Evolutionary conservation across 2,888 invertebrate species (phyloP), one percentile per base, ranked within the genome.

Genomic region (Therioaphis trifolii): DNA sequence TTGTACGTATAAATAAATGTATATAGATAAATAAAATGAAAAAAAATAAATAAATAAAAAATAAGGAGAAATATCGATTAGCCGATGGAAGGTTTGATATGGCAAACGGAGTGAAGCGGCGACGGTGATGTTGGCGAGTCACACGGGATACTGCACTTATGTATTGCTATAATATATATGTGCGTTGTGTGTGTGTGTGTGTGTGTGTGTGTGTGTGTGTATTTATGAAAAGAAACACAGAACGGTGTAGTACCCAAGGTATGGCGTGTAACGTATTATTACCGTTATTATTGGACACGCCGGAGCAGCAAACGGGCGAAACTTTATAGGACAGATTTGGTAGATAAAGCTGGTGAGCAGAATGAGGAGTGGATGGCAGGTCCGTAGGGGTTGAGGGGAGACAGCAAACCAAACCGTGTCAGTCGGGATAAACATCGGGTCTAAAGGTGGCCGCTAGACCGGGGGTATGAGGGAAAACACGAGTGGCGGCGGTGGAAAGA

Each of bases 271-370:
- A 76, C 75, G 75, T 76, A 76, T 76, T 76, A 76, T 46, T 27
- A 21, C 46, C 46, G 27, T 77, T 66, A 77, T 66, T 77, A 66
- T 77, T 66, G 66, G 52, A 52, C 35, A 66, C 52, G 52, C 66
- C 52, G 35, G 40, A 52, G 66, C 55, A 3, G 21, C 52, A 12
- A 66, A 46, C 43, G 49, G 52, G 21, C 24, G 35, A 66, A 76
- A 78, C 66, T 77, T 77, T 66, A 66, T 35, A 35, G 77, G 49
- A 66, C 77, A 63, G 63, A 77, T 77, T 77, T 49, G 49, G 66
- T 49, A 21, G 77, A 77, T 49, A 77, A 77, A 63, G 49, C 49
- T 4, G 18, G 24, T 9, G 58, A 4, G 15, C 0, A 0, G 24
- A 11, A 11, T 15, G 0, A 9, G 11, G 21, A 21, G 40, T 55